phyloP scores from a whole-genome alignment of 2,797 vertebrate species.

The Sebastiscus albofasciatus region DNA sequence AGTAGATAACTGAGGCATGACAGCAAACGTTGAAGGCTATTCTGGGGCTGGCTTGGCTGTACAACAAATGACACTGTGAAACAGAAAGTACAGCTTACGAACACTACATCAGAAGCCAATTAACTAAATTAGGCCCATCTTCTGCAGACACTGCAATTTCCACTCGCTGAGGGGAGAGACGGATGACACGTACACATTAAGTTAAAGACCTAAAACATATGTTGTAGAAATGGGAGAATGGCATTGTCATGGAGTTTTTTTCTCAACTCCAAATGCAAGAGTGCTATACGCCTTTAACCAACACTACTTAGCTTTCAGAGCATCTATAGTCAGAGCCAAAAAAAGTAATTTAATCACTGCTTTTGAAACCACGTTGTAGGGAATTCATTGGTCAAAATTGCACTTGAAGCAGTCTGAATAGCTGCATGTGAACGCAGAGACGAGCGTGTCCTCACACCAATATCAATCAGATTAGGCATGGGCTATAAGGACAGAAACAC shows the following conservation, averaged over 20 bases:
- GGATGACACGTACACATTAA: neutral
- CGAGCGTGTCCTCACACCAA: neutral
- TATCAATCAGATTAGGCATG: neutral
- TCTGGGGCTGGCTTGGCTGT: neutral
- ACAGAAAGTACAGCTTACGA: slow-evolving; percentile 2
- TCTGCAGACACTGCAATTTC: neutral
- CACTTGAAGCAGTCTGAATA: neutral
- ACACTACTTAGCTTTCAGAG: neutral
- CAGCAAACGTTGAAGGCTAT: slow-evolving; percentile 18
- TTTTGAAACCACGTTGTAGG: neutral
- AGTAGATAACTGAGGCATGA: slow-evolving; percentile 32
- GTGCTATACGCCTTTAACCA: neutral
- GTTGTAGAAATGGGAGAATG: neutral
- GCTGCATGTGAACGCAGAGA: neutral
- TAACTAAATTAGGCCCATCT: slow-evolving; percentile 27
- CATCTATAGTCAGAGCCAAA: neutral
- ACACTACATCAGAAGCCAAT: slow-evolving; percentile 16
- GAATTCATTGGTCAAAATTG: neutral
- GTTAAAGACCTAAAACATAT: neutral
- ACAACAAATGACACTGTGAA: slow-evolving; percentile 22
- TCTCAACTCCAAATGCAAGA: neutral
- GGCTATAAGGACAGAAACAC: neutral
- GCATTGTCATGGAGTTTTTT: neutral
- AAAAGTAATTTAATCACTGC: slow-evolving; percentile 1
- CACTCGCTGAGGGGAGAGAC: neutral